Evolutionary conservation across 1,140 invertebrate genomes (phyloP).

Genomic region (Drosophila erecta): DNA sequence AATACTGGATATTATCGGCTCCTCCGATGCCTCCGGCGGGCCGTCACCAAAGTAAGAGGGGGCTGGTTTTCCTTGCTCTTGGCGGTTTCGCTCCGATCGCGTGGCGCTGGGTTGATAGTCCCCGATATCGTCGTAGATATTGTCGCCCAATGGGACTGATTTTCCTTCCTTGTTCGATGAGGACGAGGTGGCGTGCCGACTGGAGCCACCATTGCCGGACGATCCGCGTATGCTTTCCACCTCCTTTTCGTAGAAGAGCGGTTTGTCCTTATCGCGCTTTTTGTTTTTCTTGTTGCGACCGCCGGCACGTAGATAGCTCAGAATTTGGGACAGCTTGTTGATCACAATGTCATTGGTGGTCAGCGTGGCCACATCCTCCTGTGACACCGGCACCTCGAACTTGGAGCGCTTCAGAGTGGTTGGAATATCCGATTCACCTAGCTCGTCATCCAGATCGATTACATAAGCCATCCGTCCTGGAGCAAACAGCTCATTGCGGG

Average conservation of each 20-base stretch:
- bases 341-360: slow-evolving; percentile 98
- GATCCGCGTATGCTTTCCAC: slow-evolving; percentile 56
- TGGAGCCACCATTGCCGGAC: background rate
- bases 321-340: slow-evolving; percentile 98
- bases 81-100: slow-evolving; percentile 70
- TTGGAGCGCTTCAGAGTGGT: slow-evolving; percentile 98
- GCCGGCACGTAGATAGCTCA: slow-evolving; percentile 96
- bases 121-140: slow-evolving; percentile 97
- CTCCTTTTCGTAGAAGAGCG: slow-evolving; percentile 80
- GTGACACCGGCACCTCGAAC: slow-evolving; percentile 93
- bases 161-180: slow-evolving; percentile 37
- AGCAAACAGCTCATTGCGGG: slow-evolving; percentile 97
- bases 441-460: slow-evolving; percentile 95
- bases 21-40: slow-evolving; percentile 46
- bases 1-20: slow-evolving; percentile 68
- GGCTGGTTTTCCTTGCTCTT: slow-evolving; percentile 2
- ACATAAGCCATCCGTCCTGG: slow-evolving; percentile 99
- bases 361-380: slow-evolving; percentile 89
- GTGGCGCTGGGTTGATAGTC: slow-evolving; percentile 91
- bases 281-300: slow-evolving; percentile 91
- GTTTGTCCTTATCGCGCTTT: slow-evolving; percentile 85
- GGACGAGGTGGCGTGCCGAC: slow-evolving; percentile 9
- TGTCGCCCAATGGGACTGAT: slow-evolving; percentile 87
- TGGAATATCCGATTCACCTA: slow-evolving; percentile 95
- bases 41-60: slow-evolving; percentile 71